Base-by-base conservation (phyloP, 23 tunicate genomes). In the Aplidium turbinatum region DNA sequence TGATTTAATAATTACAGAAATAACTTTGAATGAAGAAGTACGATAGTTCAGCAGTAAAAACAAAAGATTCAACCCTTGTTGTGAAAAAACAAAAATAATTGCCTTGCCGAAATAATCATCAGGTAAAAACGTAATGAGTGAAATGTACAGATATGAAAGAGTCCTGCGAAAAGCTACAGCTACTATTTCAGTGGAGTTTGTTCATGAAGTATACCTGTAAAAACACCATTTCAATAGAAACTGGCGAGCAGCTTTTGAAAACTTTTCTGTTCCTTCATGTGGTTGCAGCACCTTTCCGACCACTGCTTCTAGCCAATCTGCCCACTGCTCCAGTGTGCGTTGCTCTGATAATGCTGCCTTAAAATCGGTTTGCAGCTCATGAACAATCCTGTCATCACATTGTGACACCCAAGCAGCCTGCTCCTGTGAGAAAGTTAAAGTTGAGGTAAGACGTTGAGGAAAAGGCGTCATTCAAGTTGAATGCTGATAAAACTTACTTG, bases 181-280 rank as follows among this genome's bases (percentile, higher is more conserved):
- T n/a, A n/a, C n/a, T n/a, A n/a, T n/a, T n/a, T n/a, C n/a, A n/a
- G n/a, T n/a, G n/a, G n/a, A n/a, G n/a, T n/a, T n/a, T n/a, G n/a
- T n/a, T n/a, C n/a, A n/a, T n/a, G n/a, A n/a, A n/a, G n/a, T n/a
- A n/a, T 53, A 95, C 99, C 99, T 95, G 84, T 88, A 95, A 36
- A 89, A 95, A 56, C 92, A 88, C 99, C 99, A 95, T 34, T 89
- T 95, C 24, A 95, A 68, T n/a, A 95, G 76, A 72, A 95, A 95
- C 74, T 95, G 86, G 19, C 95, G 63, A 6, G 99, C 93, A 13
- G 92, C 83, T n/a, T 74, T 66, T 19, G 91, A 67, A 38, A 84
- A 72, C 0, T 53, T 47, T 1, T 61, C 69, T 3, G 97, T 39
- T 35, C 70, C 79, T 47, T 91, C 87, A 35, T 79, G 83, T 11